phyloP scores from a whole-genome alignment of 2,113 vertebrate species.

The Bufo gargarizans region DNA sequence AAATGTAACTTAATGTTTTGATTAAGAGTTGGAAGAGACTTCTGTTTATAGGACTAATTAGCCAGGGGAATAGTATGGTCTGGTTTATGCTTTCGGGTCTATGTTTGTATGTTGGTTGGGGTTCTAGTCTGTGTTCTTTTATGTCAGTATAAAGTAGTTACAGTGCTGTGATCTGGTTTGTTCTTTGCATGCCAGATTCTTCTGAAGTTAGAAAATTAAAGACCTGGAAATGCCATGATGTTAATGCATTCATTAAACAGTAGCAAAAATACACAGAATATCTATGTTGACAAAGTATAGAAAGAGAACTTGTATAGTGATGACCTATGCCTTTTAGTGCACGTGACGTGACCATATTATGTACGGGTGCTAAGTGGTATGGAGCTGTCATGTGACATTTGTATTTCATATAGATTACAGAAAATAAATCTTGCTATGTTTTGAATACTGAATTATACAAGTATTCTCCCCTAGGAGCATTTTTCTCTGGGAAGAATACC shows the following conservation, averaged over 20 bases:
- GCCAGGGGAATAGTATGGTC: neutral
- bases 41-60: constrained; percentile 53
- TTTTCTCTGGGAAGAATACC: too few relatives aligned
- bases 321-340: neutral
- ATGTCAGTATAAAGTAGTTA: neutral
- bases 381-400: too few relatives aligned
- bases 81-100: neutral
- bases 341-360: too few relatives aligned
- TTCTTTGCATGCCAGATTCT: neutral
- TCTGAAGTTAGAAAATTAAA: neutral
- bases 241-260: neutral
- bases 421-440: too few relatives aligned
- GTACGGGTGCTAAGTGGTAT: too few relatives aligned
- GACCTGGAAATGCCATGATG: neutral
- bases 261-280: neutral
- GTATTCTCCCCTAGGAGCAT: too few relatives aligned
- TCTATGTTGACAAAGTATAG: neutral
- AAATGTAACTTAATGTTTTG: constrained; percentile 37
- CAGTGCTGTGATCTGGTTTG: constrained; percentile 13
- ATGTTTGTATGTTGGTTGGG: neutral
- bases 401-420: too few relatives aligned
- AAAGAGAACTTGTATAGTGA: neutral
- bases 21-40: constrained; percentile 38
- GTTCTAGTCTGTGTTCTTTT: constrained; percentile 23
- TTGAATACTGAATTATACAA: too few relatives aligned